Base-by-base conservation (phyloP, 2,113 vertebrate genomes). In the Abramis brama region DNA sequence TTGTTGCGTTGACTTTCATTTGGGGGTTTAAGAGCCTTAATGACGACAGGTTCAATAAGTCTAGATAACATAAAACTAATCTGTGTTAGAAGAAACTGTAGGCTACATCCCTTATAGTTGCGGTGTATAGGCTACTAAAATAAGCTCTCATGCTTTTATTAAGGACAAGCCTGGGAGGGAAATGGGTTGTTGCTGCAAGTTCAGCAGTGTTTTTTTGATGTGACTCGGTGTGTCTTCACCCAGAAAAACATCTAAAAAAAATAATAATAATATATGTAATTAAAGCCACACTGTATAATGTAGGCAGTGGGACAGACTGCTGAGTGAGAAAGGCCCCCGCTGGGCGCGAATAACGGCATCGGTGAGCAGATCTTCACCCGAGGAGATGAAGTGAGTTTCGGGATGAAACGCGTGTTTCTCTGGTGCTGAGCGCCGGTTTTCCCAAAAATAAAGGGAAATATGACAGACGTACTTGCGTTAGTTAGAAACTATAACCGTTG, bases 251-350 rank as follows among this genome's bases (percentile, higher is more conserved):
- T 64, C 8, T 0, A 8, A 79, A 75, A 66, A 8, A 79, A 64
- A 57, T 50, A 45, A 52, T 23, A 74, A 25, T 13, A 78, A 13
- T 43, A 39, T 2, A 55, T 13, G 45, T 73, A 8, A 57, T 43
- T 43, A 68, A 57, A 47, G 85, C 68, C 76, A 83, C 88, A 76
- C 88, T 90, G 86, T 89, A 78, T 91, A 87, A 89, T 86, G 77
- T 47, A 75, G 66, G 60, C 68, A n/a, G 79, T 60, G 81, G 50
- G 85, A 86, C 86, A 78, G 43, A 39, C 66, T 33, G 84, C 64
- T 36, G 79, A 86, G 89, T 86, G 85, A 76, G 79, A 87, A 27
- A 76, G 83, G 62, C 9, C 68, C 87, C 86, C 78, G 88, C 90
- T 89, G 89, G 84, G 90, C 88, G 85, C 83, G 85, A 89, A 86